Evolutionary conservation across 2,113 vertebrate genomes (phyloP).

Genomic region (Nyctibius bracteatus): DNA sequence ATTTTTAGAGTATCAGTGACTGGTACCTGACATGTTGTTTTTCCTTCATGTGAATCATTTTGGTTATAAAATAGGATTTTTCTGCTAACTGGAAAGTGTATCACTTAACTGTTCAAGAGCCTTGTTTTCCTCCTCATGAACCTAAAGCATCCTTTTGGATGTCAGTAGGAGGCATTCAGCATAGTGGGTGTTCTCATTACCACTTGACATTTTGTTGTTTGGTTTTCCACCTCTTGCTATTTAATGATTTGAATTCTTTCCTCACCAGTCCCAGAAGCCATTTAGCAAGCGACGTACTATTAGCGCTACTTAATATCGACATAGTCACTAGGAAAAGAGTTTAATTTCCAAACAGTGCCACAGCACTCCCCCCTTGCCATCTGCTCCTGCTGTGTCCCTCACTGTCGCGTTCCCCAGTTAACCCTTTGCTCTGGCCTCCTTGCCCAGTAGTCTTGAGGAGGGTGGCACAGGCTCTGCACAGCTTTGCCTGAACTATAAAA

Average conservation of each 20-base stretch:
- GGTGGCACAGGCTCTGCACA: background rate
- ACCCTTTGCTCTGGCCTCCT: background rate
- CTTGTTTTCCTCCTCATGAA: background rate
- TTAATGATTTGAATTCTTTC: conserved; percentile 4
- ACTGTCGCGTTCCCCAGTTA: background rate
- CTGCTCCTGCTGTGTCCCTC: background rate
- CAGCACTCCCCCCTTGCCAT: background rate
- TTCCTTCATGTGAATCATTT: background rate
- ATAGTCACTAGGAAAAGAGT: background rate
- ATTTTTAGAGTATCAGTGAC: background rate
- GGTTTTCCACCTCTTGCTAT: conserved; percentile 35
- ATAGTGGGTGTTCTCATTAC: conserved; percentile 12
- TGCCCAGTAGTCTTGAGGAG: fast-evolving
- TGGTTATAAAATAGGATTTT: background rate
- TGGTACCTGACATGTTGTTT: background rate
- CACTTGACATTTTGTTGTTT: conserved; percentile 36
- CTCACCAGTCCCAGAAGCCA: background rate
- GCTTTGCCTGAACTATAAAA: background rate
- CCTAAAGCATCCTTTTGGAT: background rate
- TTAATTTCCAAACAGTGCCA: background rate
- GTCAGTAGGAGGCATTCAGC: background rate
- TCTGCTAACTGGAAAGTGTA: background rate
- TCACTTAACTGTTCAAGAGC: background rate
- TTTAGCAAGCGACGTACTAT: background rate
- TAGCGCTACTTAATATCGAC: background rate